Evolutionary conservation across 2,113 vertebrate genomes (phyloP).

Genomic region (Menidia beryllina): DNA sequence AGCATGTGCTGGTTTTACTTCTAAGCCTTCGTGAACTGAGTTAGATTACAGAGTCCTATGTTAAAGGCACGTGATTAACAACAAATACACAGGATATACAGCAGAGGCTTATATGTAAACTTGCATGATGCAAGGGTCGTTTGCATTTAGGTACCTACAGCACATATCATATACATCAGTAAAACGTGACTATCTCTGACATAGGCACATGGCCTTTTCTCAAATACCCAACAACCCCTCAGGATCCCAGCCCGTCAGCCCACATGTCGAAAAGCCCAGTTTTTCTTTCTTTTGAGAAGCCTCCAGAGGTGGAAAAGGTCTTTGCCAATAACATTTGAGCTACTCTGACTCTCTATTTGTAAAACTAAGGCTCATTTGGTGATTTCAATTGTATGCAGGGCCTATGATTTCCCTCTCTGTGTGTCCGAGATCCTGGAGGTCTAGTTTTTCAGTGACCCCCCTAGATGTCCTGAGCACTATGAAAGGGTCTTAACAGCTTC

Average conservation of each 20-base stretch:
- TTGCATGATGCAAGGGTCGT: not conserved
- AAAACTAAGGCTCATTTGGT: conserved; percentile 44
- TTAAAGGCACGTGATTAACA: conserved; percentile 8
- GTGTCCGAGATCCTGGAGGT: conserved; percentile 34
- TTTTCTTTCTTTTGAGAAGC: conserved; percentile 48
- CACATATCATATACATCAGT: not conserved
- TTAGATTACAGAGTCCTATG: conserved; percentile 17
- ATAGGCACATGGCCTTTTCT: conserved; percentile 4
- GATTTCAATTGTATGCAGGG: conserved; percentile 32
- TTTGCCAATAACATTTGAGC: conserved; percentile 56
- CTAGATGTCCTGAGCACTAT: conserved; percentile 21
- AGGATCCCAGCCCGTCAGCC: conserved; percentile 21
- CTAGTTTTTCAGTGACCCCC: conserved; percentile 40
- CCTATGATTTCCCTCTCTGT: conserved; percentile 18
- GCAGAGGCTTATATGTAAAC: not conserved
- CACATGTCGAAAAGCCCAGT: conserved; percentile 34
- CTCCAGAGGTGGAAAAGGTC: conserved; percentile 41
- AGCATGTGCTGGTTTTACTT: conserved; percentile 39
- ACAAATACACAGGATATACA: not conserved
- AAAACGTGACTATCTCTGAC: conserved; percentile 15
- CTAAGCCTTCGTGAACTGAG: conserved; percentile 38
- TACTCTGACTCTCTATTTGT: conserved; percentile 44
- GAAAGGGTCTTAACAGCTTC: conserved; percentile 29
- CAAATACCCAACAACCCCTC: conserved; percentile 20
- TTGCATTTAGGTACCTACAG: not conserved